These are phyloP conservation scores for Anastrepha obliqua DNA, from an alignment of 1,140 invertebrate genomes.

Conservation along the genomic window DNA sequence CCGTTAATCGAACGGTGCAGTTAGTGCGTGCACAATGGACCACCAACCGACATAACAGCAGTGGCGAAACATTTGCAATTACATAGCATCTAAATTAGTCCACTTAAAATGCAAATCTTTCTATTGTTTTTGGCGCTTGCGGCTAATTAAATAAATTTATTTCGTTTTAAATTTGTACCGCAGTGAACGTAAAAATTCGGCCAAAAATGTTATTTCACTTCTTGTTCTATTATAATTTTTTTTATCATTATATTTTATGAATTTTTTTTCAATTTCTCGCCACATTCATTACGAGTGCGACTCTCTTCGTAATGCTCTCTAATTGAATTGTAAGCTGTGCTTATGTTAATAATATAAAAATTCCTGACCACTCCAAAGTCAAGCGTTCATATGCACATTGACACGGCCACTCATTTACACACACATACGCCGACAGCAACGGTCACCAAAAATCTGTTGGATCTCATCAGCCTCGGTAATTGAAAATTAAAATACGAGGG, in stretches of 20 bases:
- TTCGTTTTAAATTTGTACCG: background rate
- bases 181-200: background rate
- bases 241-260: background rate
- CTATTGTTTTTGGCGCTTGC: background rate
- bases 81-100: background rate
- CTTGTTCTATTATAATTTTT: background rate
- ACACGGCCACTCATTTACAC: background rate
- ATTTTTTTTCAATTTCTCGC: background rate
- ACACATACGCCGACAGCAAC: background rate
- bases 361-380: background rate
- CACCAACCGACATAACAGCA: background rate
- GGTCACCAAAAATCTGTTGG: too few species aligned
- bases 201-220: background rate
- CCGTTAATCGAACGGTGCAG: background rate
- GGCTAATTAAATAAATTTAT: constrained; percentile 27
- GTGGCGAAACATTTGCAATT: background rate
- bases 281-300: background rate
- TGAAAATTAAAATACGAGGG: too few species aligned
- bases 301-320: background rate
- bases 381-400: background rate
- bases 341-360: constrained; percentile 39
- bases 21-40: background rate
- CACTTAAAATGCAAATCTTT: constrained; percentile 21
- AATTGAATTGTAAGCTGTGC: constrained; percentile 44
- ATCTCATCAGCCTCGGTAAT: too few species aligned